Base-by-base conservation (phyloP, 2,888 invertebrate species). In the Hedya salicella region DNA sequence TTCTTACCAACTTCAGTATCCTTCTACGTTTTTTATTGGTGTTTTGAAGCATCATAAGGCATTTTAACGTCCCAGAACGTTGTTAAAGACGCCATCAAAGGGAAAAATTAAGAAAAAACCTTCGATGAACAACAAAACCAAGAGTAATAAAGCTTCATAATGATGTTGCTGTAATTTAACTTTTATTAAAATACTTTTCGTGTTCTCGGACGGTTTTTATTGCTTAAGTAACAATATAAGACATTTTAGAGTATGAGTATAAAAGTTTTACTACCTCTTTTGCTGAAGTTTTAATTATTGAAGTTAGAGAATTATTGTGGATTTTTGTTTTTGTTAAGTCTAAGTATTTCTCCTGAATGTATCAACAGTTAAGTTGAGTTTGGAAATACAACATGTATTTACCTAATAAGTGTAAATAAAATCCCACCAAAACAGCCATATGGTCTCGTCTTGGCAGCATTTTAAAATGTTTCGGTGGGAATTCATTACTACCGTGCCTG, bases 101-200 rank as follows among this genome's bases (percentile, higher is more conserved):
- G 36, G 30, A 53, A 64, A 53, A 59, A 68, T 50, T 53, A 17
- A 52, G 17, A 32, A 50, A 52, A 46, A 14, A 50, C 44, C 42
- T 25, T 16, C 49, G 49, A 62, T 52, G 46, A 62, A 65, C 52
- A 65, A 53, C 52, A 65, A 65, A 30, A 46, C 48, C 53, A 14
- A 39, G 16, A 14, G 66, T 48, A 52, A 68, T 68, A 68, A 68
- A 62, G 48, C 32, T 48, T 68, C 50, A 62, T 66, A 68, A 66
- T 64, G 56, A 68, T 62, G 66, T 61, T 52, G 52, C 49, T 57
- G 62, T 66, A 50, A 68, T 68, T 68, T 68, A 62, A 68, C 66
- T 66, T 68, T 68, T 62, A 67, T 67, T 67, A 69, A 67, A 69
- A 61, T 54, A 62, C 67, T 69, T 69, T 62, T 54, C 50, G 49